Evolutionary conservation across 2,797 vertebrate genomes (phyloP), one percentile per base, ranked within the genome.

Genomic region (Synanceia verrucosa): DNA sequence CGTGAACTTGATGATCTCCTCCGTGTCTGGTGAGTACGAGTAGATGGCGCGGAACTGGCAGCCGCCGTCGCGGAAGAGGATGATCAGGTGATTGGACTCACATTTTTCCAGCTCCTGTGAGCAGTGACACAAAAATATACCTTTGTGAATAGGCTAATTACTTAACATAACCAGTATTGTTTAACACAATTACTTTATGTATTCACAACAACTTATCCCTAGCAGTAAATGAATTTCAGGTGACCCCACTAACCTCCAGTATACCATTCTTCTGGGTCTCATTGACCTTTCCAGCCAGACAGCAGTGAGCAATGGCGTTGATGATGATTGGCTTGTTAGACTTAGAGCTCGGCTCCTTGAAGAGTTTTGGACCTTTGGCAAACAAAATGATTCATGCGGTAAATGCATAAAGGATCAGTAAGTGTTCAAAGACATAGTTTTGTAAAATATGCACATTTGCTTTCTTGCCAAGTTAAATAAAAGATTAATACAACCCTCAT

Each of bases 291-390:
- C 98, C 98, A 4, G 98, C 97, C 72, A 99, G 94, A 81, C 98
- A 99, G 93, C 97, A 99, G 83, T 99, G 97, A 60, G 97, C 94
- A 14, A 99, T 95, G 48, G 98, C 97, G 0, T 99, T 99, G 90
- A 97, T 96, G 81, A 99, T 99, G 72, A 99, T 98, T 0, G 95
- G 95, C 73, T 99, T 99, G 94, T 99, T 99, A n/a, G 98, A 99
- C 78, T 99, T 99, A 68, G 97, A 97, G 64, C 97, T 98, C 10
- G 97, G 98, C 53, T 99, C 98, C 88, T 97, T 99, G 81, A 99
- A 99, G 47, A 99, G 95, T 93, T 98, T 99, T 19, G 98, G 97
- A 81, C 97, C 98, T 99, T 77, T 28, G 9, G 36, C 2, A 34
- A 31, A 48, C 4, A 78, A 14, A 73, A 43, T 16, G 3, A 62